A percentile compares a stretch with the other conserved stretches of the same genome.
Conservation (phyloP, 2,113 vertebrate genomes). For the Catharus fuscescens region DNA sequence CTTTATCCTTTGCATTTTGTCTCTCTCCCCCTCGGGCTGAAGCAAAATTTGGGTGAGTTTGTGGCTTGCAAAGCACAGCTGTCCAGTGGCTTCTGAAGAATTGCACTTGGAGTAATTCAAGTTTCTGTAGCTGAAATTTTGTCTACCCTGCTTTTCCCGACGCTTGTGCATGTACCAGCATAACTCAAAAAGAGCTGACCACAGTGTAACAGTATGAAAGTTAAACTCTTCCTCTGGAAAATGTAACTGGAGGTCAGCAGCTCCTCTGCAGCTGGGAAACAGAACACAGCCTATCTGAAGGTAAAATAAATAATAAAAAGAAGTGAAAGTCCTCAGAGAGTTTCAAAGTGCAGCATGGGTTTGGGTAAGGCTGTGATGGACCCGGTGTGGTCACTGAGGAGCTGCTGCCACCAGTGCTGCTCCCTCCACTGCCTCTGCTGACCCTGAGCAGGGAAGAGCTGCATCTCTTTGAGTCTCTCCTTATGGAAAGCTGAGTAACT, state of each 20-base stretch:
- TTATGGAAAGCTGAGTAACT: neutral
- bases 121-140: slow-evolving; percentile 50
- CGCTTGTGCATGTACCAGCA: neutral
- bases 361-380: neutral
- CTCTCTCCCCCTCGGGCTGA: neutral
- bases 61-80: slow-evolving; percentile 21
- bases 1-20: neutral
- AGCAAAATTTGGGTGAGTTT: neutral
- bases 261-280: neutral
- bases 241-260: neutral
- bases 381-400: accelerated
- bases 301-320: neutral
- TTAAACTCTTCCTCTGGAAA: slow-evolving; percentile 22
- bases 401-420: neutral
- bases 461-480: neutral
- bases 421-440: neutral
- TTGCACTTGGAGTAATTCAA: slow-evolving; percentile 73
- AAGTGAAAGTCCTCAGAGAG: neutral
- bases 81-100: slow-evolving; percentile 50
- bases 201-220: slow-evolving; percentile 5
- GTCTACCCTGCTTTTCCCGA: slow-evolving; percentile 64
- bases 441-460: neutral
- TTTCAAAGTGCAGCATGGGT: neutral
- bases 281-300: neutral
- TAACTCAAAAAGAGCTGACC: neutral